A percentile compares a stretch with the other conserved stretches of the same genome.
Conservation (phyloP, 2,797 vertebrate species). For the Coregonus suidteri region DNA sequence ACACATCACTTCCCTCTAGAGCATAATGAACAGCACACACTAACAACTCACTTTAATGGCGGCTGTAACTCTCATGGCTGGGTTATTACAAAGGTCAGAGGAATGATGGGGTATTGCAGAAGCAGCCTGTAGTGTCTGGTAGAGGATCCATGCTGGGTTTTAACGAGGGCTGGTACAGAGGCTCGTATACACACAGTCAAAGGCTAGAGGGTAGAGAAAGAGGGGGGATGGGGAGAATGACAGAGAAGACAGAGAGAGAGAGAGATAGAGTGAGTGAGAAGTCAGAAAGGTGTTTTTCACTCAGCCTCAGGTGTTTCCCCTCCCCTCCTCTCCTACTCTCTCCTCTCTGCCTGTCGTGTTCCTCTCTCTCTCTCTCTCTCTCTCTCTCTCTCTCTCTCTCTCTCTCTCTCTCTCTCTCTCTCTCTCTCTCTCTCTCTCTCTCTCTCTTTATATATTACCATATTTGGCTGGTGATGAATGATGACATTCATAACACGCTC, state of each 20-base stretch:
- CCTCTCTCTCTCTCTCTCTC: background rate
- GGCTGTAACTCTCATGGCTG: background rate
- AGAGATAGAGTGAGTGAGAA: background rate
- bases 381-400: background rate
- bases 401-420: background rate
- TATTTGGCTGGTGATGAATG: background rate
- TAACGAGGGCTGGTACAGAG: too few species aligned
- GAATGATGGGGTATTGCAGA: background rate
- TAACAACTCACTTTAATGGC: background rate
- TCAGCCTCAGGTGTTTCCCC: too few species aligned
- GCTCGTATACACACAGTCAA: too few species aligned
- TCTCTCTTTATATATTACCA: background rate
- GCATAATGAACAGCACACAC: background rate
- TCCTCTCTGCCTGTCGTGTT: background rate
- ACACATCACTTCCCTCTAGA: background rate
- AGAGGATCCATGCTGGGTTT: too few species aligned
- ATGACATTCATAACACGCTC: background rate
- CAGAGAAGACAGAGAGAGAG: background rate
- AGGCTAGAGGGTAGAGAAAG: background rate
- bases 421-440: background rate
- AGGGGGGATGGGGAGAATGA: background rate
- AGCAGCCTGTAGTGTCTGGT: too few species aligned
- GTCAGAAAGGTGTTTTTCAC: background rate
- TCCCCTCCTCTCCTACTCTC: background rate
- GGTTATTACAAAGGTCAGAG: conserved; percentile 9